A percentile compares a stretch with the other conserved stretches of the same genome.
Evolutionary conservation across 1,140 invertebrate genomes (phyloP).

Genomic region (Spodoptera litura): DNA sequence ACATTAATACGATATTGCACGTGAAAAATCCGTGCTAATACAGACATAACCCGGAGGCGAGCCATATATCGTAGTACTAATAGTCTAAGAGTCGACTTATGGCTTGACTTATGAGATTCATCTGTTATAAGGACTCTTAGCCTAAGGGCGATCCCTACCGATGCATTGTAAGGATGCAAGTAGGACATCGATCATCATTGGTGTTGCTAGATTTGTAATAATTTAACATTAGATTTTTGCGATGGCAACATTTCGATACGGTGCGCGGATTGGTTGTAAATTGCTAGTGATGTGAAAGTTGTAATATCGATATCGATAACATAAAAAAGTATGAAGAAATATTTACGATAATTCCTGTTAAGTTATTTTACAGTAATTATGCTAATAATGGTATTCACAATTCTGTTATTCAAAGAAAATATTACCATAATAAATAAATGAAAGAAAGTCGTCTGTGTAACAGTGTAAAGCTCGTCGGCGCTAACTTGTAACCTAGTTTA

Average conservation of each 20-base stretch:
- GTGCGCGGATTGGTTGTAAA: no score
- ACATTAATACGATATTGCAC: slow-evolving; percentile 31
- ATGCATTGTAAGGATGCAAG: slow-evolving; percentile 1
- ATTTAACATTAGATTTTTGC: background rate
- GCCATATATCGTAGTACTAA: slow-evolving; percentile 25
- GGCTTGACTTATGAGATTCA: slow-evolving; percentile 29
- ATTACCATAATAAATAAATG: no score
- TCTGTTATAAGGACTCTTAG: slow-evolving; percentile 23
- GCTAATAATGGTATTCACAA: no score
- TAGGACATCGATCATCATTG: slow-evolving; percentile 22
- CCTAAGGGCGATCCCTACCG: background rate
- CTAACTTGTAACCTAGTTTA: slow-evolving; percentile 20
- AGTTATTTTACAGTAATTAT: no score
- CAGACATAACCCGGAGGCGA: slow-evolving; percentile 30
- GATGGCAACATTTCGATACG: background rate
- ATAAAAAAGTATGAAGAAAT: no score
- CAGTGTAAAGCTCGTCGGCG: background rate
- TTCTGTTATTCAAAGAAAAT: no score
- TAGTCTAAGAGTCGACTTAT: slow-evolving; percentile 36
- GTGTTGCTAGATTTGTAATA: slow-evolving; percentile 2
- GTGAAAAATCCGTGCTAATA: slow-evolving; percentile 31
- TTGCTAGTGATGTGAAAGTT: background rate
- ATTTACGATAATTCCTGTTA: no score
- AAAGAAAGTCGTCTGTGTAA: background rate
- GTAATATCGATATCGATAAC: no score